Evolutionary conservation across 2,797 vertebrate genomes (phyloP), one percentile per base, ranked within the genome.

Genomic region (Hemitrygon akajei): DNA sequence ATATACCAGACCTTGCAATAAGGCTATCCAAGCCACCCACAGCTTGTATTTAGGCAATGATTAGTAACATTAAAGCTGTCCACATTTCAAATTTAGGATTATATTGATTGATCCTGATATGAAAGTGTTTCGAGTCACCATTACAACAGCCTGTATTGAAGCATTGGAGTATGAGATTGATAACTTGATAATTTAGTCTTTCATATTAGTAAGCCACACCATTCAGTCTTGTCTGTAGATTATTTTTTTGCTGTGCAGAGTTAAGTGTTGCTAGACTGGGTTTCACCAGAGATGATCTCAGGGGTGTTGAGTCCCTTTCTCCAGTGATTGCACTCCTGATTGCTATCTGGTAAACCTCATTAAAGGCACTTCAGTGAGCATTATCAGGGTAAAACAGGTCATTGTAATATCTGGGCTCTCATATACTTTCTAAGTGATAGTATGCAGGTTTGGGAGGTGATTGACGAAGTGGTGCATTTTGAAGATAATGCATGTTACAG

Each of bases 71-170:
- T 60, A 10, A 69, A 69, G 60, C n/a, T 11, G 86, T 3, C 20
- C 40, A 47, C 40, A 47, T 1, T 47, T 47, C 40, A 69, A 47
- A 58, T 89, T 37, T 91, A 63, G 37, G 63, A 69, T 37, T 34
- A 34, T 69, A 91, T 91, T 91, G 87, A 91, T 69, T 91, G 63
- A 69, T 69, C 66, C 87, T 66, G 87, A 91, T 66, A 37, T 66
- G 87, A 69, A 91, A 91, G 30, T 69, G 87, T 22, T n/a, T 37
- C 6, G 4, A 63, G 87, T 37, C 81, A 84, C 40, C 25, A 27
- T 66, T 91, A 69, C 63, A 69, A 69, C 87, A 91, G 87, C 30
- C 63, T 69, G 63, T 69, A 91, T 66, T 91, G 63, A 10, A 91
- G n/a, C 60, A 66, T 40, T 37, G 18, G 16, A 91, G 63, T 69